These are phyloP conservation scores for Syncerus caffer DNA, from an alignment of 2,797 vertebrate species.

Conservation along the genomic window DNA sequence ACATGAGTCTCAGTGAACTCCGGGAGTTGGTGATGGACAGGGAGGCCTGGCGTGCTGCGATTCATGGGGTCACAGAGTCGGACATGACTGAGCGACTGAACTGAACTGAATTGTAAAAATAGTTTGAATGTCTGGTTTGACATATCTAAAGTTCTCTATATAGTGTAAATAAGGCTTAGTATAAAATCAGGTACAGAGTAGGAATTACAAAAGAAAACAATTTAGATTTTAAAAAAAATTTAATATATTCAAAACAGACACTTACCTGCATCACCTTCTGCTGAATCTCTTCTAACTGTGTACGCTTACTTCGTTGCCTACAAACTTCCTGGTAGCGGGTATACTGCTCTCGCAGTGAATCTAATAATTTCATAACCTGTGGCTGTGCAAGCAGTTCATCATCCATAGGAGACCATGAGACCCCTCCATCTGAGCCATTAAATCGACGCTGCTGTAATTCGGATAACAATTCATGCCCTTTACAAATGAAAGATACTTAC, in stretches of 20 bases:
- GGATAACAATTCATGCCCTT: slow-evolving; percentile 95
- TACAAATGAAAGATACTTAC: background rate
- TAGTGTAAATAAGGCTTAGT: background rate
- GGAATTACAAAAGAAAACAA: background rate
- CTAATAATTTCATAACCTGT: slow-evolving; percentile 97
- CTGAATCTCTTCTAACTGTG: slow-evolving; percentile 96
- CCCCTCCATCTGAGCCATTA: slow-evolving; percentile 94
- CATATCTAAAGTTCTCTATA: background rate
- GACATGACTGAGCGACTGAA: background rate
- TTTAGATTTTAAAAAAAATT: background rate
- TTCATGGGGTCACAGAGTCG: background rate
- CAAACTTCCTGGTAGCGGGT: slow-evolving; percentile 97
- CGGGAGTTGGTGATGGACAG: background rate
- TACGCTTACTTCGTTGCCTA: slow-evolving; percentile 94
- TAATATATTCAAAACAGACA: background rate
- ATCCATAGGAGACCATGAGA: slow-evolving; percentile 97
- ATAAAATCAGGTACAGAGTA: background rate
- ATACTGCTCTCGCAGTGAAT: slow-evolving; percentile 96
- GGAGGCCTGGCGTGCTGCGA: background rate
- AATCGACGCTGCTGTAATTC: slow-evolving; percentile 97
- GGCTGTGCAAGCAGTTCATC: slow-evolving; percentile 97
- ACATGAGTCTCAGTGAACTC: background rate
- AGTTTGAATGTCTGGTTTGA: background rate
- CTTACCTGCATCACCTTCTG: slow-evolving; percentile 98
- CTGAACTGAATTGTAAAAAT: background rate